Evolutionary conservation across 2,797 vertebrate genomes (phyloP), one percentile per base, ranked within the genome.

Genomic region (Oreochromis mossambicus): DNA sequence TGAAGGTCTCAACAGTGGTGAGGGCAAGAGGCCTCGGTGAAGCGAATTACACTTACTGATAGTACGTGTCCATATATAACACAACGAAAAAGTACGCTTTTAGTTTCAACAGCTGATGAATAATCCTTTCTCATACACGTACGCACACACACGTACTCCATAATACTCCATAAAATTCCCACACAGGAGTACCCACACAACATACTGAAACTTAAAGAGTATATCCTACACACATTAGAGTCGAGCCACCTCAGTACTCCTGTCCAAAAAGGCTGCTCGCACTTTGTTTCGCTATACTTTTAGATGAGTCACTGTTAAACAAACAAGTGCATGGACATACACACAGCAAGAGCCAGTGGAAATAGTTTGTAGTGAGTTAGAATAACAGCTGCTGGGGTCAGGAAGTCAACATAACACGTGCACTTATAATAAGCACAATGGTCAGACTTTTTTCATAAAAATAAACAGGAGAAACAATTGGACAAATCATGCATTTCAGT

Each of bases 141-240:
- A 36, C 21, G 6, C 34, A 63, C 61, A 66, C 36, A 76, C 75
- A 73, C 83, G 85, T 68, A 61, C 78, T 29, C 48, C 46, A 24
- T 50, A 77, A n/a, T 63, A 68, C 77, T 79, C 66, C 43, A 41
- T 63, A 63, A 41, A 63, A 63, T 91, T 86, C 75, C 84, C 88
- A 89, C 87, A 92, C 82, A 82, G 38, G 56, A 88, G 84, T 85
- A 88, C 84, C 76, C 77, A 85, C 88, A 84, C 66, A 68, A 81
- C 46, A 55, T 80, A 82, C 19, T 66, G 76, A 86, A 88, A 89
- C 84, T 46, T 81, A 70, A 34, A 77, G 83, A 66, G 88, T 84
- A 85, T 76, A 58, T 80, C n/a, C 54, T n/a, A 58, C 83, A 87
- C 21, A 84, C 24, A 82, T 82, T 79, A 75, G 26, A 87, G 78